Conservation (phyloP, 2,888 invertebrate genomes). For the Ferrisia virgata region DNA sequence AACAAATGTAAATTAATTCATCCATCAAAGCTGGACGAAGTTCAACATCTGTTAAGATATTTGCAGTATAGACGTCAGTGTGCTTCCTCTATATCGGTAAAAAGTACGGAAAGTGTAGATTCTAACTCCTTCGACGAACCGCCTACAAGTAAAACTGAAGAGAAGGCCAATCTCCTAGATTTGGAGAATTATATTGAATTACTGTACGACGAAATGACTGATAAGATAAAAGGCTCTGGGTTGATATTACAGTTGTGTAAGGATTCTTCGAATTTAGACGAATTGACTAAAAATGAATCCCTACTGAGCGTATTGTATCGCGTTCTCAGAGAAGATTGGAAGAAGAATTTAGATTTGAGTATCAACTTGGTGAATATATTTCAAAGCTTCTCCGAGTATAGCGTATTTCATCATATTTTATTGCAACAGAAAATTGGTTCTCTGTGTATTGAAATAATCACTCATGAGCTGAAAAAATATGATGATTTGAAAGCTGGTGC, state of each 20-base stretch:
- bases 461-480: constrained; percentile 89
- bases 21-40: constrained; percentile 74
- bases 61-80: constrained; percentile 58
- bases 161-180: constrained; percentile 73
- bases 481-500: constrained; percentile 84
- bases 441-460: constrained; percentile 92
- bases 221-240: constrained; percentile 89
- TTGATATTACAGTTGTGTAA: constrained; percentile 87
- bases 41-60: constrained; percentile 83
- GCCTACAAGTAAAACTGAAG: constrained; percentile 39
- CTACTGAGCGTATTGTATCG: constrained; percentile 91
- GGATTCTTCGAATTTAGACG: constrained; percentile 90
- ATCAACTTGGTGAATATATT: constrained; percentile 96
- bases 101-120: constrained; percentile 46
- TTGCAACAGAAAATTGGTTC: constrained; percentile 90
- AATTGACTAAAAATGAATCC: constrained; percentile 84
- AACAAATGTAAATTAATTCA: constrained; percentile 83
- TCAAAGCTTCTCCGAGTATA: constrained; percentile 94
- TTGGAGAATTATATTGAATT: constrained; percentile 93
- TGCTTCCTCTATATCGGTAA: constrained; percentile 21
- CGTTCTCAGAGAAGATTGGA: constrained; percentile 96
- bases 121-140: constrained; percentile 42
- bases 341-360: constrained; percentile 89
- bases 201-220: constrained; percentile 89
- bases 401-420: constrained; percentile 90